A percentile compares a stretch with the other conserved stretches of the same genome.
Conservation (phyloP, 2,113 vertebrate genomes). For the Cyphomyrus discorhynchus region DNA sequence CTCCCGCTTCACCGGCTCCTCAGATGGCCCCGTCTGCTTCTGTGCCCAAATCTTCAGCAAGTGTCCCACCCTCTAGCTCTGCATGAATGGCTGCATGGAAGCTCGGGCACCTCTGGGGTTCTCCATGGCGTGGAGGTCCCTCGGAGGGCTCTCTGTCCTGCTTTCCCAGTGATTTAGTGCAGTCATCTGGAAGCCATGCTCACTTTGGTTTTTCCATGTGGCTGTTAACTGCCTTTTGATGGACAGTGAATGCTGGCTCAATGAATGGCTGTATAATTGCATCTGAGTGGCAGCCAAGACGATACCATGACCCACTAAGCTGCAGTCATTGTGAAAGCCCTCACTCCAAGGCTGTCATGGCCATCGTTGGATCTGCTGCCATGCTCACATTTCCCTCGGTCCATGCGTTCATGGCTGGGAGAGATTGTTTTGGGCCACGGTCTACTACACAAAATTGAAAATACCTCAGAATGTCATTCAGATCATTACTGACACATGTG, state of each 20-base stretch:
- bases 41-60: neutral
- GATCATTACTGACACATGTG: neutral
- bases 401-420: neutral
- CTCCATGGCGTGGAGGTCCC: neutral
- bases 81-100: neutral
- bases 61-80: neutral
- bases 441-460: neutral
- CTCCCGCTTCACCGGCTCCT: neutral
- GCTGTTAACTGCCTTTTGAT: neutral
- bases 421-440: neutral
- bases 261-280: neutral
- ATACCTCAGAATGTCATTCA: neutral
- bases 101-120: neutral
- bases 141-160: neutral
- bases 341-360: neutral
- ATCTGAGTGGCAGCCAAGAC: neutral
- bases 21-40: neutral
- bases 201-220: neutral
- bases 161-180: neutral
- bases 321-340: neutral
- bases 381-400: neutral
- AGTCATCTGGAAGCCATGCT: neutral
- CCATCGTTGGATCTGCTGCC: neutral
- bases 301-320: neutral
- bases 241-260: neutral